phyloP scores from a whole-genome alignment of 2,113 vertebrate species.

The Rhodinocichla rosea region DNA sequence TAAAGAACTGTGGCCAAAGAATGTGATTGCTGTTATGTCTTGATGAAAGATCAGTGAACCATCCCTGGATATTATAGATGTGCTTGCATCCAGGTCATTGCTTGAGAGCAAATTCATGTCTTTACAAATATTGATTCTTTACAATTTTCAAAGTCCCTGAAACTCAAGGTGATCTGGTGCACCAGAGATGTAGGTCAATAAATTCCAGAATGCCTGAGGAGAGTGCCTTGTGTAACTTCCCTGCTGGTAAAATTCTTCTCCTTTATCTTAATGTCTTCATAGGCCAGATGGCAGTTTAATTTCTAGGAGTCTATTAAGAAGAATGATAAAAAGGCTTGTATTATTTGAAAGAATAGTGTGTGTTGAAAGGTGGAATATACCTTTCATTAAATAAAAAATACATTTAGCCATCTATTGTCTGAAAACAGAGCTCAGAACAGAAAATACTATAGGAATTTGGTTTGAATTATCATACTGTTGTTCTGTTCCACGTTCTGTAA shows the following conservation, averaged over 20 bases:
- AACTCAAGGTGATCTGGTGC: not conserved
- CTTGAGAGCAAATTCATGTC: slow-evolving; percentile 2
- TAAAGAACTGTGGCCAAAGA: not conserved
- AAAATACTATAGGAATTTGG: not conserved
- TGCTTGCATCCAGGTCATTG: not conserved
- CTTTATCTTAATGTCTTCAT: not conserved
- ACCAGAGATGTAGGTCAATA: not conserved
- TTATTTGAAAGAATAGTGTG: not conserved
- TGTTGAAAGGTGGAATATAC: not conserved
- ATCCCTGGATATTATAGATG: not conserved
- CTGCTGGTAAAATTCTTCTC: not conserved
- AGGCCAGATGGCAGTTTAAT: not conserved
- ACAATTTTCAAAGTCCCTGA: not conserved
- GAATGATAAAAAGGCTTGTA: not conserved
- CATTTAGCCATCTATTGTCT: not conserved
- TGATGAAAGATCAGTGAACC: not conserved
- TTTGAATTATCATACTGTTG: not conserved
- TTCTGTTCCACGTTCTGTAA: not conserved
- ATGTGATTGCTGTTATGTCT: not conserved
- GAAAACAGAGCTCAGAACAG: not conserved
- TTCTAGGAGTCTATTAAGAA: not conserved
- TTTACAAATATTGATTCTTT: slow-evolving; percentile 12
- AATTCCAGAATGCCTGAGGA: not conserved
- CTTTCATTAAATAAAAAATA: not conserved
- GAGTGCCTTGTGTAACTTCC: not conserved